Base-by-base conservation (phyloP, 2,888 invertebrate genomes). In the Drosophila cyrtoloma region DNA sequence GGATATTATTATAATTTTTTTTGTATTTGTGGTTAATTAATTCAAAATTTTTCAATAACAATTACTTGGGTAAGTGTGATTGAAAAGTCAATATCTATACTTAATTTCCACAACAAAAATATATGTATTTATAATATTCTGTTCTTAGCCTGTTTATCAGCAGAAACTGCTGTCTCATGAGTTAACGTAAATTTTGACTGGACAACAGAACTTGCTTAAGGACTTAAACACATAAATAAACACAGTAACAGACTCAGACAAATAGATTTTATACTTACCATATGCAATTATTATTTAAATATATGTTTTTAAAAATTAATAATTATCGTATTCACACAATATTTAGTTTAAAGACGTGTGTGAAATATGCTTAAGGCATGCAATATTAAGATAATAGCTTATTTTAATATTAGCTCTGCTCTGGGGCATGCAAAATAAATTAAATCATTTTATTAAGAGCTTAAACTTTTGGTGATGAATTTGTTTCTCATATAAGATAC, bases 261-360 rank as follows among this genome's bases (percentile, higher is more conserved):
- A 50, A 68, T 37, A 71, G 55, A 71, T 56, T 55, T 42, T 2
- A 51, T 70, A 82, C 82, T 82, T 51, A 82, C 82, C 82, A 56
- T 57, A 28, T 22, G 26, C 19, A 42, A 12, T 10, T 37, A 33
- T 14, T 35, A n/a, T 22, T 28, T 26, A 39, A 37, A 16, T 59
- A 30, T 35, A 33, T 51, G 12, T 28, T 14, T 14, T 33, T 9
- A 30, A 51, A 2, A 35, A 22, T n/a, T 28, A 37, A 10, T 22
- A 55, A 12, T 71, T 52, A 1, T 42, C 19, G 5, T 66, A 62
- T 76, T 28, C 63, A 60, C 66, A 76, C 3, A 26, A 51, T 57
- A 37, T 26, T 42, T 14, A 44, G 26, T 4, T 68, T 7, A 1
- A 52, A 39, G 33, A 39, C 32, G 26, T 19, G 39, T 35, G 37